These are phyloP conservation scores for Gymnodraco acuticeps DNA, from an alignment of 2,797 vertebrate species.

Conservation along the genomic window DNA sequence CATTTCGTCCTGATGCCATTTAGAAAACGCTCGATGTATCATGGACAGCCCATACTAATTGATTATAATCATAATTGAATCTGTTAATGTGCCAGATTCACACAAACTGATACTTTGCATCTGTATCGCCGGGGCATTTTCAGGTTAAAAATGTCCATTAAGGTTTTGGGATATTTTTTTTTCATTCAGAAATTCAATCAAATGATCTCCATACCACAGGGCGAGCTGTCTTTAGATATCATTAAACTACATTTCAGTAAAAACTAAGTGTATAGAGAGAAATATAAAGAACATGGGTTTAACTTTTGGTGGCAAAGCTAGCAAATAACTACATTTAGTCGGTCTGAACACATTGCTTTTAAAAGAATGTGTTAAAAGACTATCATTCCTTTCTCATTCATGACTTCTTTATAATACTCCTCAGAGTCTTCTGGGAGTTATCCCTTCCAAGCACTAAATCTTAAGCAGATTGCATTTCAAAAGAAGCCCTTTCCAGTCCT, in stretches of 20 bases:
- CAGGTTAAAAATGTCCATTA: background rate
- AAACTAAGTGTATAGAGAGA: background rate
- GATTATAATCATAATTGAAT: background rate
- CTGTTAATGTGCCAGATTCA: background rate
- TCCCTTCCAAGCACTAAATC: slow-evolving; percentile 5
- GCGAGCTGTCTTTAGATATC: background rate
- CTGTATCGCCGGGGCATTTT: background rate
- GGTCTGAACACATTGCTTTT: background rate
- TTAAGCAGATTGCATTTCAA: slow-evolving; percentile 32
- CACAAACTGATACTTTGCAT: background rate
- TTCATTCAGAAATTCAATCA: background rate
- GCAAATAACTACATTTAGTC: too few relatives aligned
- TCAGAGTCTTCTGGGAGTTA: background rate
- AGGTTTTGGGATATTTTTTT: background rate
- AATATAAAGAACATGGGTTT: background rate
- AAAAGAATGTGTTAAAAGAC: background rate
- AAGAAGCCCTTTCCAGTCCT: slow-evolving; percentile 2
- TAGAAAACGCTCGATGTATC: background rate
- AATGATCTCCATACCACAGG: too few relatives aligned
- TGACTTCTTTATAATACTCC: background rate
- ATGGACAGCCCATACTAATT: background rate
- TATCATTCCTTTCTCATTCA: background rate
- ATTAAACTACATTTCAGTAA: background rate
- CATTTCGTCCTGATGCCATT: background rate
- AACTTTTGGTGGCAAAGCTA: background rate